Percentiles rank a stretch among this genome's conserved stretches.
These are phyloP conservation scores for Meriones psammophilus DNA, from an alignment of 2,797 vertebrate genomes.

Conservation along the genomic window DNA sequence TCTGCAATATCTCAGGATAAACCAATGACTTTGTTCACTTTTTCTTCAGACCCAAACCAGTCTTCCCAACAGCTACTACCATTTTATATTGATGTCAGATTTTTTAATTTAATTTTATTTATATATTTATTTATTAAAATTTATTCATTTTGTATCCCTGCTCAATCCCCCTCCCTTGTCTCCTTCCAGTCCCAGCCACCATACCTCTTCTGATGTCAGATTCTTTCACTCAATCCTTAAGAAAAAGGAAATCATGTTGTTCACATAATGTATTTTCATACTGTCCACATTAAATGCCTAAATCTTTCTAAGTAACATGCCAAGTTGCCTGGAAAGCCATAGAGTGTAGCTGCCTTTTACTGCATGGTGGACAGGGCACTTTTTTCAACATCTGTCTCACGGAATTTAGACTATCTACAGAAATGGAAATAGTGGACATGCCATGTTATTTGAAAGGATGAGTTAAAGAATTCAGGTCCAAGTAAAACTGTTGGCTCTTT, in stretches of 20 bases:
- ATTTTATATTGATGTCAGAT: not conserved
- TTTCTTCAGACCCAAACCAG: not conserved
- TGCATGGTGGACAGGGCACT: not conserved
- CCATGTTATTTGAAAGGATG: conserved; percentile 23
- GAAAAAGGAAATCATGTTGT: not conserved
- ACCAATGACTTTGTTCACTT: not conserved
- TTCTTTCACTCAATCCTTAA: not conserved
- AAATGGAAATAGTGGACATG: not conserved
- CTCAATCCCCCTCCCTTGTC: too few species aligned
- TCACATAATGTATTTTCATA: not conserved
- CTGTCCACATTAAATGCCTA: not conserved
- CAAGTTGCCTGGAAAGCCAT: not conserved
- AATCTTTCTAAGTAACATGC: not conserved
- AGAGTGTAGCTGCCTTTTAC: not conserved
- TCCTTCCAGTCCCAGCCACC: too few species aligned
- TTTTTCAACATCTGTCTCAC: conserved; percentile 13
- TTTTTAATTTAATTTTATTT: too few species aligned
- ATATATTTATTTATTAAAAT: too few species aligned
- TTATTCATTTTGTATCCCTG: too few species aligned
- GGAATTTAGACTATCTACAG: conserved; percentile 15
- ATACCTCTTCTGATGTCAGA: too few species aligned
- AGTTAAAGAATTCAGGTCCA: conserved; percentile 65
- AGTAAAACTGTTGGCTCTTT: conserved; percentile 62
- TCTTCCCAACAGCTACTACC: not conserved
- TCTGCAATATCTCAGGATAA: not conserved